Conservation (phyloP, 2,888 invertebrate genomes). For the Scrobipalpa atriplicella region DNA sequence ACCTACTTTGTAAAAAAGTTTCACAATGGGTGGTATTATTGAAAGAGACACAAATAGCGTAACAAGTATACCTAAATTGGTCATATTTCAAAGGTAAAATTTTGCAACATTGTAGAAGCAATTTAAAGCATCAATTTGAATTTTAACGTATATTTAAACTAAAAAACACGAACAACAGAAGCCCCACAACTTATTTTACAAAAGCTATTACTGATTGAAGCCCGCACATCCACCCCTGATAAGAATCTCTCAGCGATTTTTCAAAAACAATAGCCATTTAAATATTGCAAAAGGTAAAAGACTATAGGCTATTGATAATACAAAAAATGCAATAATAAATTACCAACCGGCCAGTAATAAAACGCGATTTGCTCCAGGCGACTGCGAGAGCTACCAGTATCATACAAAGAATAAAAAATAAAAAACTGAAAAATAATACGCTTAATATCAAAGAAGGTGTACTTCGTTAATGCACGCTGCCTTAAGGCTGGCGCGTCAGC, state of each 20-base stretch:
- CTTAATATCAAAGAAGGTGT: constrained; percentile 81
- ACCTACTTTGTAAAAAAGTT: background rate
- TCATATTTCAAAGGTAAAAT: background rate
- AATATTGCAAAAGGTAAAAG: constrained; percentile 76
- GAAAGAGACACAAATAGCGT: background rate
- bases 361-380: constrained; percentile 80
- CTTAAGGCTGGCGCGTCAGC: constrained; percentile 73
- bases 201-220: constrained; percentile 56
- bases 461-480: constrained; percentile 80
- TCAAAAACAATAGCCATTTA: constrained; percentile 82
- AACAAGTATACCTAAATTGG: background rate
- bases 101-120: constrained; percentile 7
- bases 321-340: constrained; percentile 82
- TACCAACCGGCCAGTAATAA: constrained; percentile 78
- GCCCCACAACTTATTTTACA: constrained; percentile 40
- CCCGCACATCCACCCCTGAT: constrained; percentile 54
- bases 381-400: constrained; percentile 77
- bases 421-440: constrained; percentile 71
- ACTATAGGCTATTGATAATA: constrained; percentile 79
- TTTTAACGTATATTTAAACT: constrained; percentile 2
- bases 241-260: constrained; percentile 74
- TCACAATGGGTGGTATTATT: background rate
- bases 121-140: background rate
- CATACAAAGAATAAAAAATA: constrained; percentile 54
- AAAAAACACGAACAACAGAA: constrained; percentile 31